phyloP scores from a whole-genome alignment of 2,888 invertebrate species.

The Sarcophaga rosellei region DNA sequence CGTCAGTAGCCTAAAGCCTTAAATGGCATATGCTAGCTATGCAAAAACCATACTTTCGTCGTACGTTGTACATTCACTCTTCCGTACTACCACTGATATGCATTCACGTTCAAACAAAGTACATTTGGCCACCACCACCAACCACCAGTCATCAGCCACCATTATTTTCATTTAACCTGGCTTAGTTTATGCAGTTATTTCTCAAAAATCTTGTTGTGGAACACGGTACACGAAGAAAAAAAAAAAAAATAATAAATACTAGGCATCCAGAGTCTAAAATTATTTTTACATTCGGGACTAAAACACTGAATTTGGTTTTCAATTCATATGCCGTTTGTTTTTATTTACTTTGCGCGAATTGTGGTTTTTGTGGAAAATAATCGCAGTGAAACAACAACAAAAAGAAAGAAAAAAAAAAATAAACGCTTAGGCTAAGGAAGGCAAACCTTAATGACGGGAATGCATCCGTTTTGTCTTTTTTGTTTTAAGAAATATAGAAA shows the following conservation, averaged over 20 bases:
- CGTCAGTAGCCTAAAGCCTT: slow-evolving; percentile 52
- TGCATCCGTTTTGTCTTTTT: slow-evolving; percentile 23
- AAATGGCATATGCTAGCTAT: slow-evolving; percentile 30
- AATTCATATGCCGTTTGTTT: slow-evolving; percentile 11
- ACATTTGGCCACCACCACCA: slow-evolving; percentile 36
- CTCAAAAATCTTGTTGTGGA: slow-evolving; percentile 11
- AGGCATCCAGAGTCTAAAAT: slow-evolving; percentile 11
- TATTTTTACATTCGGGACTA: slow-evolving; percentile 42
- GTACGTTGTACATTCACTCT: neutral
- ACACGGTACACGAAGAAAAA: neutral
- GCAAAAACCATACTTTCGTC: neutral
- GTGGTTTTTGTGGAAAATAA: slow-evolving; percentile 52
- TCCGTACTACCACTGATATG: neutral
- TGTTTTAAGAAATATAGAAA: slow-evolving; percentile 13
- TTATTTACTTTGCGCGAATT: slow-evolving; percentile 38
- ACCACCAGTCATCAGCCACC: too few relatives aligned
- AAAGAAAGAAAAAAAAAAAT: neutral
- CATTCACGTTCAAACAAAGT: slow-evolving; percentile 2
- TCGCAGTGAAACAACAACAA: slow-evolving; percentile 16
- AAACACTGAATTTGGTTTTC: slow-evolving; percentile 44
- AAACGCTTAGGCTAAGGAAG: neutral
- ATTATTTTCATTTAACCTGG: slow-evolving; percentile 11
- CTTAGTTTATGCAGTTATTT: slow-evolving; percentile 44
- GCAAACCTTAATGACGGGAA: slow-evolving; percentile 36
- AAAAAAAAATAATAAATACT: neutral